phyloP scores from a whole-genome alignment of 92 coral and sea anemone species.

The Phenganax marumi region DNA sequence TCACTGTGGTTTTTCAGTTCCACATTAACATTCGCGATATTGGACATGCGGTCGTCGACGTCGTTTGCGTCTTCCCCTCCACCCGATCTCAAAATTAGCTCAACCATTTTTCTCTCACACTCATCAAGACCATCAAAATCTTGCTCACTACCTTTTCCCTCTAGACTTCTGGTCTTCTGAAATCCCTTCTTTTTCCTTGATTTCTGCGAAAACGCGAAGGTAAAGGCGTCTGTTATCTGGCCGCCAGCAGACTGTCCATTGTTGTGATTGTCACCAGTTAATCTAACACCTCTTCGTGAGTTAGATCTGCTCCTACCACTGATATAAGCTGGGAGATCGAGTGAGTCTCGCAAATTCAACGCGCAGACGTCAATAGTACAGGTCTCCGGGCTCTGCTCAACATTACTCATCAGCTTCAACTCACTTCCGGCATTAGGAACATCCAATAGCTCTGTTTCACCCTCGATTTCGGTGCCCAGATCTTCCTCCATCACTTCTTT shows the following conservation, averaged over 20 bases:
- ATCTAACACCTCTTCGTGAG: constrained; percentile 19
- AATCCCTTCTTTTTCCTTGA: constrained; percentile 11
- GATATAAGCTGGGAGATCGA: constrained; percentile 64
- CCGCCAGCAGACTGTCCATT: constrained; percentile 4
- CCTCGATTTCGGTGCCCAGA: constrained; percentile 38
- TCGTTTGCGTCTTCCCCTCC: constrained; percentile 63
- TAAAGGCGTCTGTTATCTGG: constrained; percentile 16
- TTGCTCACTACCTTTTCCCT: constrained; percentile 18
- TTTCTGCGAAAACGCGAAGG: constrained; percentile 19
- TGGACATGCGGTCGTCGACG: constrained; percentile 37
- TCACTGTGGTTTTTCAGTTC: constrained; percentile 8
- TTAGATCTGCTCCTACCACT: constrained; percentile 34
- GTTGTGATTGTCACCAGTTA: constrained; percentile 14
- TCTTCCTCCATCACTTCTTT: constrained; percentile 72
- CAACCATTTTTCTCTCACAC: constrained; percentile 67
- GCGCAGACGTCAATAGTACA: constrained; percentile 84
- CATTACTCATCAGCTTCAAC: constrained; percentile 18
- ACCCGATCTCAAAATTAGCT: constrained; percentile 54
- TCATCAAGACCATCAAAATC: constrained; percentile 31
- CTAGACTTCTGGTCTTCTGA: constrained; percentile 3
- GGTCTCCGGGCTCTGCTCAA: constrained; percentile 37
- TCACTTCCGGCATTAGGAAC: neutral
- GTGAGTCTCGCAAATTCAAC: constrained; percentile 77
- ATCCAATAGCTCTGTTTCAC: constrained; percentile 10
- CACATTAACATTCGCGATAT: constrained; percentile 3